phyloP scores from a whole-genome alignment of 2,888 invertebrate species.

The Campoplex nolae region DNA sequence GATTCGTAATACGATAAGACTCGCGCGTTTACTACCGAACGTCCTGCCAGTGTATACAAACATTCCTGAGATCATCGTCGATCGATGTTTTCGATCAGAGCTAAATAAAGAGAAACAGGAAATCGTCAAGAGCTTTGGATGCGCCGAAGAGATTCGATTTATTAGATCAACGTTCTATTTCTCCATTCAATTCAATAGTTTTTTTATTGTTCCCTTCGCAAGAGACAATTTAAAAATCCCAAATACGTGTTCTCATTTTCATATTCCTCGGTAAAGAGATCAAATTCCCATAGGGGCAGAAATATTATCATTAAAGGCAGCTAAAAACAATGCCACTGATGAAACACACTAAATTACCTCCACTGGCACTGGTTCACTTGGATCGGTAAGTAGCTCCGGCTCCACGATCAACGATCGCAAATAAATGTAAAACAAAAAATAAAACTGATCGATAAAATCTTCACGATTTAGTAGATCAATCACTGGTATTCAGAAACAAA shows the following conservation, averaged over 20 bases:
- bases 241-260: not conserved
- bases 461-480: slow-evolving; percentile 52
- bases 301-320: not conserved
- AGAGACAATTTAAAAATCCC: not conserved
- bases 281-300: not conserved
- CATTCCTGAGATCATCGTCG: slow-evolving; percentile 2
- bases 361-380: slow-evolving; percentile 79
- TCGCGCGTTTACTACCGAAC: slow-evolving; percentile 18
- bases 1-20: slow-evolving; percentile 35
- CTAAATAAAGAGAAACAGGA: not conserved
- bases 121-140: slow-evolving; percentile 11
- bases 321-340: slow-evolving; percentile 45
- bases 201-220: too few relatives aligned
- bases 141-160: not conserved
- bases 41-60: not conserved
- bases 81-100: not conserved
- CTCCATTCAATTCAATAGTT: not conserved
- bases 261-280: not conserved
- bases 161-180: not conserved
- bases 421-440: slow-evolving; percentile 10
- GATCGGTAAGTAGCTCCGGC: slow-evolving; percentile 72
- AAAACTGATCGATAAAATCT: slow-evolving; percentile 43
- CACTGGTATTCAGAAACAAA: slow-evolving; percentile 39
- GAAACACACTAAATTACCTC: slow-evolving; percentile 76
- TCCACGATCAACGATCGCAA: slow-evolving; percentile 47